phyloP scores from a whole-genome alignment of 2,797 vertebrate species.

The Manis crassicaudata region DNA sequence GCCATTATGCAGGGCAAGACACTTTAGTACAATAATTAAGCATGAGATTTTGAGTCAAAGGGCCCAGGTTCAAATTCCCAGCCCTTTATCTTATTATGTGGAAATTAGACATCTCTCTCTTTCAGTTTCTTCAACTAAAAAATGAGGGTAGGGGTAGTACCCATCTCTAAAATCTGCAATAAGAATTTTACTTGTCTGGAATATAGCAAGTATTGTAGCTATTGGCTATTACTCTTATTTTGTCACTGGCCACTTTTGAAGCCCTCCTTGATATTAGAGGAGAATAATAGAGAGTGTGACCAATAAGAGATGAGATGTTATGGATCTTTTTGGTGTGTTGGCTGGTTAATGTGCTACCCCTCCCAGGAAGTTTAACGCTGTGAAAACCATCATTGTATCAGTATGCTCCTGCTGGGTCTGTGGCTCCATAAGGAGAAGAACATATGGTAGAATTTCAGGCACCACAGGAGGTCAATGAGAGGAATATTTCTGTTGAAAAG shows the following conservation, averaged over 20 bases:
- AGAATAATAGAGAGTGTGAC: background rate
- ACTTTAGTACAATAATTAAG: background rate
- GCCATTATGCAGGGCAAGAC: background rate
- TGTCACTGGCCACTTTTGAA: background rate
- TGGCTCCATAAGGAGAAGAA: constrained; percentile 20
- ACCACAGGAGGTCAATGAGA: constrained; percentile 60
- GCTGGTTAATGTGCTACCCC: constrained; percentile 31
- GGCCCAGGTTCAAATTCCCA: background rate
- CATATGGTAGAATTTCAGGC: constrained; percentile 68
- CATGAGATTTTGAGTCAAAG: background rate
- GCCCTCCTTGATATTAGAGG: background rate
- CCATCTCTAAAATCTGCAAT: background rate
- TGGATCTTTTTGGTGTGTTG: constrained; percentile 9
- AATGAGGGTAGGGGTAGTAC: background rate
- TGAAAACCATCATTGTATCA: constrained; percentile 55
- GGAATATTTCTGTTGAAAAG: constrained; percentile 44
- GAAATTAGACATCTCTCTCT: background rate
- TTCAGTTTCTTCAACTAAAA: background rate
- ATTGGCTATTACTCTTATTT: background rate
- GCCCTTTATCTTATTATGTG: background rate
- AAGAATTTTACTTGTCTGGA: background rate
- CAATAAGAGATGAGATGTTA: background rate
- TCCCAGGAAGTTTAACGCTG: constrained; percentile 12
- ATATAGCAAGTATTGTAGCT: background rate
- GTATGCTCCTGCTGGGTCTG: constrained; percentile 53